Evolutionary conservation across 1,140 invertebrate genomes (phyloP), one percentile per base, ranked within the genome.

Genomic region (Neodiprion lecontei): DNA sequence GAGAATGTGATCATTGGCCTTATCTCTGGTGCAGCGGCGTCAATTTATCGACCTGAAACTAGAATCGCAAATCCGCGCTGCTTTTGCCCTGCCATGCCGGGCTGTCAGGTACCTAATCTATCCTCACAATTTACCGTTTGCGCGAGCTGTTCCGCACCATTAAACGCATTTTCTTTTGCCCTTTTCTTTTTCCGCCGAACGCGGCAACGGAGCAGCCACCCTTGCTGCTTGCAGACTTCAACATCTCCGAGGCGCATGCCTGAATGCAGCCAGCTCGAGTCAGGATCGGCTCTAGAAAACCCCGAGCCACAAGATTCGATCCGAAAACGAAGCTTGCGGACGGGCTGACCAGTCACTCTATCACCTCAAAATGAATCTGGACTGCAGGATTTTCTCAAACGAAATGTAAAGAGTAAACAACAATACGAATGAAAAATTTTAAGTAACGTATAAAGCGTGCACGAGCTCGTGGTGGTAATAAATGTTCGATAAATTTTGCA

Each of bases 161-260:
- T 79, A 76, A 73, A 9, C 48, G 66, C 74, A 66, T 75, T 28
- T 49, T 40, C 49, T 68, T 78, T 73, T 76, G 67, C 21, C 75
- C 69, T 65, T 17, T 7, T 61, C n/a, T 61, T 61, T 61, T 61
- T 61, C 9, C 53, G 5, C 28, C 28, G 28, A 14, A 61, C 53
- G 53, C 53, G 53, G n/a, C 53, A 17, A 61, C 53, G 53, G 9
- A 61, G n/a, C 53, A 61, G 53, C 53, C 53, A 61, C 53, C 53
- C 53, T 61, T 61, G 53, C 53, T 61, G n/a, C 53, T 61, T 17
- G 53, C 53, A 9, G n/a, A 12, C 4, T 61, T 61, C 53, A 12
- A 61, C n/a, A 61, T 17, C 28, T 61, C 53, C 53, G n/a, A 12
- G 49, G 80, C 82, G 81, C 80, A 81, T 82, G 80, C 77, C 69